Evolutionary conservation across 2,888 invertebrate species (phyloP).

Genomic region (Arge pagana): DNA sequence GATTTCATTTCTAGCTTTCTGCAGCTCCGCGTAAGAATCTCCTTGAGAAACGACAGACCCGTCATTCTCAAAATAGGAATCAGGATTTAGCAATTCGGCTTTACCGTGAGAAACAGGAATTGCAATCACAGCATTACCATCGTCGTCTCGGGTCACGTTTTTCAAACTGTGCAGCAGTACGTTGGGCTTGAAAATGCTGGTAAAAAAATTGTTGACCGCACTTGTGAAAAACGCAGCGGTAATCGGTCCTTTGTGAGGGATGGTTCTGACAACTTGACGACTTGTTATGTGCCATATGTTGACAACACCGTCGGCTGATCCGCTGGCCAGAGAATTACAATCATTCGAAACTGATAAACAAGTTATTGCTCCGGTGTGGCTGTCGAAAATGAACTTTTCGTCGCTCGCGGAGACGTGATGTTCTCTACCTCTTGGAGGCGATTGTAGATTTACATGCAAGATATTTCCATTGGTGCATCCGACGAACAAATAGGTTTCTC

Average conservation of each 20-base stretch:
- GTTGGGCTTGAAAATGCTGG: constrained; percentile 64
- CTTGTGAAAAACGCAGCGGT: constrained; percentile 72
- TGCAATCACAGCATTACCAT: constrained; percentile 56
- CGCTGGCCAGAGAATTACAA: constrained; percentile 75
- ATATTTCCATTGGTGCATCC: constrained; percentile 77
- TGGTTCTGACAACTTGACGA: constrained; percentile 71
- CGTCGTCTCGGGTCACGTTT: constrained; percentile 65
- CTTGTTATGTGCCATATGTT: constrained; percentile 83
- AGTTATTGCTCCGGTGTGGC: constrained; percentile 73
- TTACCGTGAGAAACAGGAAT: constrained; percentile 31
- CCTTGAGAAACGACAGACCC: constrained; percentile 1
- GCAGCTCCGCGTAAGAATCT: constrained; percentile 26
- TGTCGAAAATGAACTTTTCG: constrained; percentile 62
- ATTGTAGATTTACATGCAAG: constrained; percentile 68
- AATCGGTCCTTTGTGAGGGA: constrained; percentile 75
- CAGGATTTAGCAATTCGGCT: constrained; percentile 32
- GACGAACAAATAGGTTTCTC: constrained; percentile 74
- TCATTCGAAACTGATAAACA: constrained; percentile 75
- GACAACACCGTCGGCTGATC: constrained; percentile 74
- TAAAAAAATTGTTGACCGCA: constrained; percentile 65
- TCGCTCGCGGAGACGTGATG: constrained; percentile 66
- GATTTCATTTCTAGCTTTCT: constrained; percentile 37
- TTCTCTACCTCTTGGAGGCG: constrained; percentile 71
- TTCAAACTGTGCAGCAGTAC: constrained; percentile 67
- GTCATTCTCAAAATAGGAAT: constrained; percentile 29